phyloP scores from a whole-genome alignment of 2,797 vertebrate genomes.

The Gallinago stenura region DNA sequence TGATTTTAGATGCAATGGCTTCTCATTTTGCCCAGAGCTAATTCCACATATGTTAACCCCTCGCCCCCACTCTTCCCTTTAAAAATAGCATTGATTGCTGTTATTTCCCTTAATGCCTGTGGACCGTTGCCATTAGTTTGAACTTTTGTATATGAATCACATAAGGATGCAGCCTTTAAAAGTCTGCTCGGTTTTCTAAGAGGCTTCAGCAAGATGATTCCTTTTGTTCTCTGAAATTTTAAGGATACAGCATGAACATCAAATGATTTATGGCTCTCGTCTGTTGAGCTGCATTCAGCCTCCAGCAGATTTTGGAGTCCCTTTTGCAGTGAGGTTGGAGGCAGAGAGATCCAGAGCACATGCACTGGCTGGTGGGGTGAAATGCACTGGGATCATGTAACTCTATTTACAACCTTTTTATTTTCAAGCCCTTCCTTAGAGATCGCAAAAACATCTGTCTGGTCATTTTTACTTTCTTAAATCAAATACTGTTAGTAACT shows the following conservation, averaged over 20 bases:
- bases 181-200: slow-evolving; percentile 3
- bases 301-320: slow-evolving; percentile 15
- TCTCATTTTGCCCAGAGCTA: slow-evolving; percentile 73
- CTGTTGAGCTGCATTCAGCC: slow-evolving; percentile 15
- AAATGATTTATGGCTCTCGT: background rate
- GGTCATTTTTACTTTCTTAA: slow-evolving; percentile 18
- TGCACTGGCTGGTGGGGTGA: slow-evolving; percentile 13
- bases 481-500: background rate
- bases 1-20: slow-evolving; percentile 70
- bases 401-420: slow-evolving; percentile 54
- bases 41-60: slow-evolving; percentile 75
- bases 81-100: slow-evolving; percentile 72
- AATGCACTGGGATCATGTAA: slow-evolving; percentile 42
- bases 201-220: background rate
- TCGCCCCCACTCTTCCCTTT: slow-evolving; percentile 67
- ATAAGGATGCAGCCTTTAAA: background rate
- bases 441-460: slow-evolving; percentile 47
- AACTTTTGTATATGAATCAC: slow-evolving; percentile 23
- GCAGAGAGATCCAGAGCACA: slow-evolving; percentile 22
- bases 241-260: background rate
- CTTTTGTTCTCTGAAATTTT: background rate
- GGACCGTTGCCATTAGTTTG: slow-evolving; percentile 47
- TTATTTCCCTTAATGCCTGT: slow-evolving; percentile 66
- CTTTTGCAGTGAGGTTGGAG: slow-evolving; percentile 29
- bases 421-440: background rate